phyloP scores from a whole-genome alignment of 2,888 invertebrate species.

The Yponomeuta evonymella region DNA sequence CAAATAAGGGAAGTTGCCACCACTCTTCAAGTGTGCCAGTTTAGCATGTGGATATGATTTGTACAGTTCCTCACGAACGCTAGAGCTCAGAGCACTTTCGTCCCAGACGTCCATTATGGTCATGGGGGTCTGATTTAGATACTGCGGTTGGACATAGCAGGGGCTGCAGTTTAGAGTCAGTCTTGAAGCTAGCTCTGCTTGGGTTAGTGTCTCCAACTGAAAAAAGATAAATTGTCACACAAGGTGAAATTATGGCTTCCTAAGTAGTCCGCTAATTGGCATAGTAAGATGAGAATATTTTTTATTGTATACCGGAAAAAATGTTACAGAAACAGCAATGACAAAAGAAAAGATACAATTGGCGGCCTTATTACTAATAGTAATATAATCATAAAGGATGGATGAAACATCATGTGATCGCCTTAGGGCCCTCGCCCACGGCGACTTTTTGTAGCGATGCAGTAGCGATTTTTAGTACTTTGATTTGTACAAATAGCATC shows the following conservation, averaged over 20 bases:
- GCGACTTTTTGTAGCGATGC: too few species aligned
- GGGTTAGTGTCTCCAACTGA: conserved; percentile 87
- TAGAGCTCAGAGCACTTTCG: conserved; percentile 86
- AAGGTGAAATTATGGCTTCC: background rate
- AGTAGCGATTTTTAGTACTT: too few species aligned
- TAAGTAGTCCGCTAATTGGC: background rate
- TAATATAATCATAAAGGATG: too few species aligned
- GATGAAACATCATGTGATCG: too few species aligned
- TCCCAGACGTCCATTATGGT: conserved; percentile 94
- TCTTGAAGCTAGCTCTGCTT: conserved; percentile 89
- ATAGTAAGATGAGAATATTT: too few species aligned
- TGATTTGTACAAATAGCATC: too few species aligned
- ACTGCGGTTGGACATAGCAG: conserved; percentile 86
- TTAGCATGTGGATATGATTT: conserved; percentile 91
- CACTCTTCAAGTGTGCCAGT: conserved; percentile 89
- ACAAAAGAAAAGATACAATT: too few species aligned
- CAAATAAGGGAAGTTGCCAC: conserved; percentile 93
- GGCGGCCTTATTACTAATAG: too few species aligned
- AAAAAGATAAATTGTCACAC: conserved; percentile 31
- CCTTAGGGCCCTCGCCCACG: too few species aligned
- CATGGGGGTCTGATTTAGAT: conserved; percentile 80
- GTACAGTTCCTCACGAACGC: conserved; percentile 87
- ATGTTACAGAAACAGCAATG: too few species aligned
- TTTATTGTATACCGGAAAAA: too few species aligned
- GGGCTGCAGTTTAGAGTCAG: conserved; percentile 90